Conservation (phyloP, 2,797 vertebrate species). For the Sebastes matsubarae region DNA sequence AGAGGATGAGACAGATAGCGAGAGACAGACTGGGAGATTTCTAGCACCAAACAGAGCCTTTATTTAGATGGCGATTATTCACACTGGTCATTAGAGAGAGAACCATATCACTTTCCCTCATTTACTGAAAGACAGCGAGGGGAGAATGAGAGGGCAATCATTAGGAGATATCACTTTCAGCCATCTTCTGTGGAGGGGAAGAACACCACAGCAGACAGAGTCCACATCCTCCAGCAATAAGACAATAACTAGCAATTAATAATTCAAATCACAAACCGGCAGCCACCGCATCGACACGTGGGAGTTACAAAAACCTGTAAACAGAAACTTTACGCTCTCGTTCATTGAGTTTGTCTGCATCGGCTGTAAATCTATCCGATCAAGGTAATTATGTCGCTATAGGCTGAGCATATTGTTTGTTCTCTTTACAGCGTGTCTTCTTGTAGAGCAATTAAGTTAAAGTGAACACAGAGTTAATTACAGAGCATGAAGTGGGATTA, state of each 20-base stretch:
- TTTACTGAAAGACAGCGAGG: conserved; percentile 84
- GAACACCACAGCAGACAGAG: conserved; percentile 46
- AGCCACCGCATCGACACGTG: conserved; percentile 6
- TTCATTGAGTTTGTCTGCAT: conserved; percentile 13
- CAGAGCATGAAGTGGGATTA: conserved; percentile 72
- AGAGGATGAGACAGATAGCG: conserved; percentile 29
- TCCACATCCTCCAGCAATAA: conserved; percentile 63
- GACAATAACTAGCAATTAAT: conserved; percentile 70
- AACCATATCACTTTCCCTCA: conserved; percentile 86
- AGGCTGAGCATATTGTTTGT: conserved; percentile 28
- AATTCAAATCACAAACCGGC: conserved; percentile 60
- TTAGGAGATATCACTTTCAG: conserved; percentile 86
- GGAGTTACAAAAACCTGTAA: conserved; percentile 29
- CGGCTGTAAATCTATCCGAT: conserved; percentile 31
- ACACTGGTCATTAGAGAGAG: conserved; percentile 86
- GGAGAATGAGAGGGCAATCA: conserved; percentile 77
- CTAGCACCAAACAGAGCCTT: conserved; percentile 81
- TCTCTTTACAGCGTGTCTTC: conserved; percentile 34
- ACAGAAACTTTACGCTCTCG: neutral
- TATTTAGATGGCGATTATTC: conserved; percentile 88
- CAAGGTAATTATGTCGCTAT: conserved; percentile 33
- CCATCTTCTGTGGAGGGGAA: conserved; percentile 75
- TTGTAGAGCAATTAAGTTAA: conserved; percentile 64
- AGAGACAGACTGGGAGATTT: conserved; percentile 62
- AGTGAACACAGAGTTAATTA: conserved; percentile 75